These are phyloP conservation scores for Lagopus muta DNA, from an alignment of 2,113 vertebrate genomes.

Conservation along the genomic window DNA sequence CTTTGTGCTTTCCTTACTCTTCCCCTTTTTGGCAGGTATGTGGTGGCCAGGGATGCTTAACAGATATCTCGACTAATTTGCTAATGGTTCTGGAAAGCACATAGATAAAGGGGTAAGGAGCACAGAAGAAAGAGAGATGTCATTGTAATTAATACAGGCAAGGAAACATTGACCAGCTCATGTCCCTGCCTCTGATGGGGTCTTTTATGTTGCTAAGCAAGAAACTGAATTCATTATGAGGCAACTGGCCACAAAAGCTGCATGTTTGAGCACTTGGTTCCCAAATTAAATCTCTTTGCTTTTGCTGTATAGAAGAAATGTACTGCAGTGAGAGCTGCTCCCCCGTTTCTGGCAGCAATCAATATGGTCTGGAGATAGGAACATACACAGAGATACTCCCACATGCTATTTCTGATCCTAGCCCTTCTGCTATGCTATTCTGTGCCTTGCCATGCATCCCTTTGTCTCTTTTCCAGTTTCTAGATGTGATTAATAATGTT, in stretches of 20 bases:
- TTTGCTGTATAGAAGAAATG: background rate
- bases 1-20: background rate
- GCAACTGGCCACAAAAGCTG: background rate
- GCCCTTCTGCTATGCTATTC: background rate
- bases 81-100: background rate
- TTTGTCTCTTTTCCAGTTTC: background rate
- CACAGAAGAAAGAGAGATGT: background rate
- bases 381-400: accelerated
- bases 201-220: background rate
- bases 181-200: background rate
- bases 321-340: background rate
- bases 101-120: background rate
- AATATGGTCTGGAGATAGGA: background rate
- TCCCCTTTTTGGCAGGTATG: background rate
- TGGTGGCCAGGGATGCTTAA: background rate
- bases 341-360: background rate
- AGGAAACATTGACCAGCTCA: no score
- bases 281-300: background rate
- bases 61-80: background rate
- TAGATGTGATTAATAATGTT: background rate
- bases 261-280: background rate
- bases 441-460: background rate
- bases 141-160: background rate
- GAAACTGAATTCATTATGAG: background rate
- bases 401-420: background rate